Percentiles rank a stretch among this genome's conserved stretches.
Conservation (phyloP, 1,140 invertebrate species). For the Trissolcus basalis region DNA sequence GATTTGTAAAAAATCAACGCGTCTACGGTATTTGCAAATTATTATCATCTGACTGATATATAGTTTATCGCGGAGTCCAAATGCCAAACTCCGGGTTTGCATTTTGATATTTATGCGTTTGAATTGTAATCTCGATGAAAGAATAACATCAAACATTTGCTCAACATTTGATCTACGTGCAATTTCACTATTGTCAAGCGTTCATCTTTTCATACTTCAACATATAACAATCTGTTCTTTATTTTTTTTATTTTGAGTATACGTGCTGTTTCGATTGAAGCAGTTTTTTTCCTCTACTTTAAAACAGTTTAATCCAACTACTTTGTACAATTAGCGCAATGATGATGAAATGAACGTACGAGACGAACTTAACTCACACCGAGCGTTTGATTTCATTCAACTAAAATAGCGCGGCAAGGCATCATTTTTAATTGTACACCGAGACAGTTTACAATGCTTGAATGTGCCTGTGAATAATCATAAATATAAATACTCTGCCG, state of each 20-base stretch:
- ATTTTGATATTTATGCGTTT: not conserved
- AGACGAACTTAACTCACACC: constrained; percentile 16
- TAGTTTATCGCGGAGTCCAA: constrained; percentile 18
- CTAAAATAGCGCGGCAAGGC: constrained; percentile 15
- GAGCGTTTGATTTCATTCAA: constrained; percentile 22
- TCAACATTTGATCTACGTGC: not conserved
- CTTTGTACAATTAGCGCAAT: constrained; percentile 27
- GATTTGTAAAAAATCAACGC: not conserved
- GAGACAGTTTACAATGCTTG: constrained; percentile 21
- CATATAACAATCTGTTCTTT: constrained; percentile 10
- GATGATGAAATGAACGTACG: constrained; percentile 31
- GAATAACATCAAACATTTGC: not conserved
- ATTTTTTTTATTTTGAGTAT: constrained; percentile 11
- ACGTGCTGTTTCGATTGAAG: constrained; percentile 16
- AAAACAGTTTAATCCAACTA: constrained; percentile 35
- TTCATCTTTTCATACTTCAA: too few species aligned
- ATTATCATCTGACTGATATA: not conserved
- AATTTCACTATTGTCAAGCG: not conserved
- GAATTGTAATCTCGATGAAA: constrained; percentile 2
- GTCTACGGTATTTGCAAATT: not conserved
- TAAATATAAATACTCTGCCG: constrained; percentile 25
- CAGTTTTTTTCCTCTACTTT: constrained; percentile 30
- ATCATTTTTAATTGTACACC: constrained; percentile 21
- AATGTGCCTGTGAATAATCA: constrained; percentile 30
- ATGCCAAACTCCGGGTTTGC: constrained; percentile 6